Conservation (phyloP, 2,797 vertebrate genomes). For the Trematomus bernacchii region DNA sequence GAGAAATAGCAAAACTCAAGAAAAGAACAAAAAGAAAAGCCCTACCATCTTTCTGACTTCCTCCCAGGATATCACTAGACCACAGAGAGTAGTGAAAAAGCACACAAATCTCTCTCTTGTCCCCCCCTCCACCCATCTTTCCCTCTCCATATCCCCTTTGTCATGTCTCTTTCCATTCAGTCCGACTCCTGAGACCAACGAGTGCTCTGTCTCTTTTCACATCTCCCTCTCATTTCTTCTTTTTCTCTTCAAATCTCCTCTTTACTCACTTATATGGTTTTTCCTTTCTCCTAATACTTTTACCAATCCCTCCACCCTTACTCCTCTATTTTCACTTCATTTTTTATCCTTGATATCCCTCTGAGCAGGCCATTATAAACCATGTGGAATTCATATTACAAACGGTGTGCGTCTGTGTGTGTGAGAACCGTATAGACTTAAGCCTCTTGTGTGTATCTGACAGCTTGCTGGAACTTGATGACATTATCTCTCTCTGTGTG, state of each 20-base stretch:
- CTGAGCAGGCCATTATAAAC: conserved; percentile 78
- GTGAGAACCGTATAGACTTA: conserved; percentile 53
- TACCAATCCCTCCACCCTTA: conserved; percentile 27
- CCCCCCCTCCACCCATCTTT: conserved; percentile 39
- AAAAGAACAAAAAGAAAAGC: conserved; percentile 54
- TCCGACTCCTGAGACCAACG: conserved; percentile 54
- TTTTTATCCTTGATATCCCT: conserved; percentile 53
- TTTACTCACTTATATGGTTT: conserved; percentile 31
- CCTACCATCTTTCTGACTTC: conserved; percentile 55
- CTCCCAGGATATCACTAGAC: conserved; percentile 66
- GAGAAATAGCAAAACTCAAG: conserved; percentile 61
- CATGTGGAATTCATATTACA: conserved; percentile 91
- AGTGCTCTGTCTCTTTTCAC: conserved; percentile 46
- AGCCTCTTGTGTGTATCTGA: conserved; percentile 29
- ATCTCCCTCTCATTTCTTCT: conserved; percentile 41
- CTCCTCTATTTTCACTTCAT: conserved; percentile 35
- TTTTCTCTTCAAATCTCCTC: conserved; percentile 31
- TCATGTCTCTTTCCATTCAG: conserved; percentile 65
- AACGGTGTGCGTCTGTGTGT: conserved; percentile 59
- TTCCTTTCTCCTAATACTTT: conserved; percentile 32
- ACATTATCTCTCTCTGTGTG: conserved; percentile 17
- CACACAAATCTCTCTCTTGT: conserved; percentile 63
- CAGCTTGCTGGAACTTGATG: conserved; percentile 36
- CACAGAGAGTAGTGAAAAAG: conserved; percentile 63
- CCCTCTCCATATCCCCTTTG: conserved; percentile 53